phyloP scores from a whole-genome alignment of 2,888 invertebrate genomes.

The Andrena fulva region DNA sequence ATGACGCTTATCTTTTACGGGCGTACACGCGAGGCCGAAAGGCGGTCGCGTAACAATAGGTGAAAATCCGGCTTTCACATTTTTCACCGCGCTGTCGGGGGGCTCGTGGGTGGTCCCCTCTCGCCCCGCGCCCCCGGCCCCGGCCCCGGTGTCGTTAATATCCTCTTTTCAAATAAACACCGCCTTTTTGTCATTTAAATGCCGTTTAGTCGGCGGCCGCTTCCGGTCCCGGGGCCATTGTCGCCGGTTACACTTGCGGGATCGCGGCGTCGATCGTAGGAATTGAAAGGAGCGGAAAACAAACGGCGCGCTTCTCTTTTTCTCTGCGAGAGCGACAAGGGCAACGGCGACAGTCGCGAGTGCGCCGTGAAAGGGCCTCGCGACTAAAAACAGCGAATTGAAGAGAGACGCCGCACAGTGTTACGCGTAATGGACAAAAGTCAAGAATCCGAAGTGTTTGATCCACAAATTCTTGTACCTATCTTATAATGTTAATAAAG shows the following conservation, averaged over 20 bases:
- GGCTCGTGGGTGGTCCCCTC: conserved; percentile 20
- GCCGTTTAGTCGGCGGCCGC: conserved; percentile 47
- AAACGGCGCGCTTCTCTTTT: neutral
- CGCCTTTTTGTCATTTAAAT: conserved; percentile 57
- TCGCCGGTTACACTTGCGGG: conserved; percentile 26
- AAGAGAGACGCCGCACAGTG: neutral
- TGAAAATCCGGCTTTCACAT: conserved; percentile 64
- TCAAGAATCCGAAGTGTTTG: too few species aligned
- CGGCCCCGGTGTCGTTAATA: conserved; percentile 34
- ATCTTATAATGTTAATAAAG: too few species aligned
- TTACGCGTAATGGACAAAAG: too few species aligned
- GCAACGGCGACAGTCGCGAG: neutral
- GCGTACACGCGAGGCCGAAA: conserved; percentile 39
- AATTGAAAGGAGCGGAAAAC: conserved; percentile 11
- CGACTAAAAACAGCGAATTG: neutral
- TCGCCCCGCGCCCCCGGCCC: neutral
- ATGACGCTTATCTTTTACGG: conserved; percentile 37
- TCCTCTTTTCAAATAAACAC: conserved; percentile 56
- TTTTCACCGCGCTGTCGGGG: conserved; percentile 21
- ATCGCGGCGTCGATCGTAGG: conserved; percentile 5
- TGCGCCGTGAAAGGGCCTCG: neutral
- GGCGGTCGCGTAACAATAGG: conserved; percentile 59
- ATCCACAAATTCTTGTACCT: too few species aligned
- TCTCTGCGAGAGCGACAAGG: neutral
- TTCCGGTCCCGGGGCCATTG: conserved; percentile 45